Conservation (phyloP, 2,888 invertebrate species). For the Oligia fasciuncula region DNA sequence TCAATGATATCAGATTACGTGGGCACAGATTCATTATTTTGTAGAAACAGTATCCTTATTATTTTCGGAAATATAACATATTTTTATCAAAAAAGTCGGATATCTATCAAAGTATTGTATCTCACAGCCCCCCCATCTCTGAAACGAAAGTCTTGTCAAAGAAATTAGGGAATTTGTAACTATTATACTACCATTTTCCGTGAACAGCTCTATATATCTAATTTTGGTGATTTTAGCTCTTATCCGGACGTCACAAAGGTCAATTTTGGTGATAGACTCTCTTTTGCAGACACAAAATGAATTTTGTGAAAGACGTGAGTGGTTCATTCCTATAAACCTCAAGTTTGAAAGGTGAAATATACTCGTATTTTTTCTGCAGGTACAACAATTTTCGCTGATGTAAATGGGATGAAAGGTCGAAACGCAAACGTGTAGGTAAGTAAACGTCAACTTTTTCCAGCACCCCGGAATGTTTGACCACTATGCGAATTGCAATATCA, state of each 20-base stretch:
- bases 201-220: neutral
- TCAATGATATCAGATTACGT: slow-evolving; percentile 44
- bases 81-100: slow-evolving; percentile 62
- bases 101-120: slow-evolving; percentile 60
- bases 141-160: slow-evolving; percentile 70
- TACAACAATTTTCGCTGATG: slow-evolving; percentile 57
- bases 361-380: slow-evolving; percentile 49
- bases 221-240: slow-evolving; percentile 8
- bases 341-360: slow-evolving; percentile 48
- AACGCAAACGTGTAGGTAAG: slow-evolving; percentile 1
- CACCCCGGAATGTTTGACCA: slow-evolving; percentile 10
- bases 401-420: slow-evolving; percentile 62
- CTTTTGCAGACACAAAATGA: neutral
- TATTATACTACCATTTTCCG: slow-evolving; percentile 3
- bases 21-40: slow-evolving; percentile 37
- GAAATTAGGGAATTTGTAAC: slow-evolving; percentile 64
- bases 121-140: slow-evolving; percentile 44
- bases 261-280: neutral
- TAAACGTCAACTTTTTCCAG: slow-evolving; percentile 46
- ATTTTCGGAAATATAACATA: slow-evolving; percentile 43
- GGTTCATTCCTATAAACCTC: slow-evolving; percentile 15
- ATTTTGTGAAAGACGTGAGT: slow-evolving; percentile 25
- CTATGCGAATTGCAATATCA: slow-evolving; percentile 52
- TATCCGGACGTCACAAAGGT: slow-evolving; percentile 6
- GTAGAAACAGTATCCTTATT: slow-evolving; percentile 40